Conservation (phyloP, 2,888 invertebrate genomes). For the Rhagonycha lutea region DNA sequence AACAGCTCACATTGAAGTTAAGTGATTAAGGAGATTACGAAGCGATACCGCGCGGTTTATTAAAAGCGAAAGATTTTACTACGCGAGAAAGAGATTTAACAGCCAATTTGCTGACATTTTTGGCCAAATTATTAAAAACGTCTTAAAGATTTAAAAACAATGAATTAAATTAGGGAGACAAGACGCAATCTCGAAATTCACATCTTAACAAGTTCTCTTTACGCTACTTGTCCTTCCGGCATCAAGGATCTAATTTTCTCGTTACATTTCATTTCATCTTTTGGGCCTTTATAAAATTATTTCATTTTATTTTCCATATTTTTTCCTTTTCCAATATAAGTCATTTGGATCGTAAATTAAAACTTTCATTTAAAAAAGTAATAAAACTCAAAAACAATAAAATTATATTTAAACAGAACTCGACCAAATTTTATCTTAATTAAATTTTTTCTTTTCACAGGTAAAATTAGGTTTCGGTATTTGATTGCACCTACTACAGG, state of each 20-base stretch:
- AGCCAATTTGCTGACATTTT: background rate
- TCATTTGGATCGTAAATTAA: constrained; percentile 3
- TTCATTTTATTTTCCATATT: constrained; percentile 6
- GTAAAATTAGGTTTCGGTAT: no score
- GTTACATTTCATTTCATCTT: constrained; percentile 28
- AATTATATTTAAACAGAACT: background rate
- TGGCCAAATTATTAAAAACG: constrained; percentile 17
- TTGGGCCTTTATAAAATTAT: constrained; percentile 15
- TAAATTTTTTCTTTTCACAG: no score
- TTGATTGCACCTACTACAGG: no score
- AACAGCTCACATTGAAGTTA: background rate
- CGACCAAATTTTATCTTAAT: no score
- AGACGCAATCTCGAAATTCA: constrained; percentile 23
- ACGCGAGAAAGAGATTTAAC: background rate
- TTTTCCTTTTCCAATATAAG: background rate
- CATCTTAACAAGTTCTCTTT: constrained; percentile 12
- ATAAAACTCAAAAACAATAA: background rate
- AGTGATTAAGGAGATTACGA: background rate
- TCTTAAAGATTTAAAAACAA: constrained; percentile 21
- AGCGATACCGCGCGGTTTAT: background rate
- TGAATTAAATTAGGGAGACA: constrained; percentile 26
- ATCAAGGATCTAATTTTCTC: constrained; percentile 22
- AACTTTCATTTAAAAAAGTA: background rate
- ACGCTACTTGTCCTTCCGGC: constrained; percentile 20
- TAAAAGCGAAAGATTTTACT: background rate